phyloP scores from a whole-genome alignment of 2,888 invertebrate genomes.

The Lutraria lutraria region DNA sequence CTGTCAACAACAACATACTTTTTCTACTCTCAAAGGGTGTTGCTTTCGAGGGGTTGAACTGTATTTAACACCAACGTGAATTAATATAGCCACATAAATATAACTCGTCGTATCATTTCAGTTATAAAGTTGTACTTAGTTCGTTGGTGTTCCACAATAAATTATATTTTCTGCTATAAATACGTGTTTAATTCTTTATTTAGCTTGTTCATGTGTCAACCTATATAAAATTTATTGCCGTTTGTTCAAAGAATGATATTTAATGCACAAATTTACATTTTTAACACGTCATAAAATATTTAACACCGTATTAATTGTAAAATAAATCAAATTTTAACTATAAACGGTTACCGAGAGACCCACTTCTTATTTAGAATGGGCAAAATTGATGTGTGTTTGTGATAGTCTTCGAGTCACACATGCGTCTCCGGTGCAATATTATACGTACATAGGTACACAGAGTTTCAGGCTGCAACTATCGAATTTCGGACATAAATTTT shows the following conservation, averaged over 20 bases:
- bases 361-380: neutral
- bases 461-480: neutral
- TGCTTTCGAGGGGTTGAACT: too few species aligned
- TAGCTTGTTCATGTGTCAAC: constrained; percentile 45
- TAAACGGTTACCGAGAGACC: constrained; percentile 30
- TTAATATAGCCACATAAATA: neutral
- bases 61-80: too few species aligned
- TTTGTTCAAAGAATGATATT: constrained; percentile 44
- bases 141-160: constrained; percentile 60
- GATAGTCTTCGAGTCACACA: neutral
- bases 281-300: constrained; percentile 42
- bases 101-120: neutral
- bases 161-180: constrained; percentile 50
- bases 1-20: too few species aligned
- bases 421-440: neutral
- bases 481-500: neutral
- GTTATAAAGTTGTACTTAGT: constrained; percentile 11
- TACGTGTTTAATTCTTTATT: constrained; percentile 59
- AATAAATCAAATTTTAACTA: constrained; percentile 49
- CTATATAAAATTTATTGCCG: constrained; percentile 52
- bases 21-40: too few species aligned
- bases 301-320: constrained; percentile 38
- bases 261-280: constrained; percentile 56
- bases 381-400: neutral
- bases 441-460: neutral